Base-by-base conservation (phyloP, 2,113 vertebrate species). In the Vulpes ferrilata region DNA sequence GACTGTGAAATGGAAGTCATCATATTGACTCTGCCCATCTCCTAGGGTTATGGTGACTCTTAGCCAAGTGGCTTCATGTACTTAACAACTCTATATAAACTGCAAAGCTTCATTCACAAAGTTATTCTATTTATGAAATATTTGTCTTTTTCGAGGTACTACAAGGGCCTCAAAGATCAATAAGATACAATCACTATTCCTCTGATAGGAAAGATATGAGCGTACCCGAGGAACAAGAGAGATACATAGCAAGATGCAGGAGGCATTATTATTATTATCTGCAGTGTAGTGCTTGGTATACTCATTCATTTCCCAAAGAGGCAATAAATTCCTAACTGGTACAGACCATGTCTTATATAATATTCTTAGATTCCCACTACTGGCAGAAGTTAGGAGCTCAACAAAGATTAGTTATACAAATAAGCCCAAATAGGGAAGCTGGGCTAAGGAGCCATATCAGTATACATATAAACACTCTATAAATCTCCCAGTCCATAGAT, bases 401-500 rank as follows among this genome's bases (percentile, higher is more conserved):
- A 20, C 71, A 96, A 96, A 88, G 35, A 88, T 95, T 82, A 95
- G 92, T 94, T 79, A 95, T 35, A 91, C 1, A 43, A 96, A 96
- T 82, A n/a, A 48, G 3, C 17, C 86, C 60, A 94, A 96, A 94
- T 79, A 93, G 60, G n/a, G 80, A 96, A 93, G 92, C 15, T 93
- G n/a, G 35, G 30, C n/a, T 86, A 83, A 88, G 48, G 67, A 92
- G 32, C 32, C 48, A 5, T 60, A 97, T 90, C 90, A 81, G 57
- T 96, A 23, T 16, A 76, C 71, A 95, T 88, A 90, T 86, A 95
- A 97, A 96, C 79, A 97, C 69, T 89, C 43, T 35, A 87, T 91
- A 95, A 96, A 97, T 97, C 69, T 95, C 22, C 86, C 35, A 35
- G 62, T 59, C 27, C 30, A 22, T 93, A 71, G 69, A 55, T 81